These are phyloP conservation scores for Antrozous pallidus DNA, from an alignment of 2,797 vertebrate species.

Conservation along the genomic window DNA sequence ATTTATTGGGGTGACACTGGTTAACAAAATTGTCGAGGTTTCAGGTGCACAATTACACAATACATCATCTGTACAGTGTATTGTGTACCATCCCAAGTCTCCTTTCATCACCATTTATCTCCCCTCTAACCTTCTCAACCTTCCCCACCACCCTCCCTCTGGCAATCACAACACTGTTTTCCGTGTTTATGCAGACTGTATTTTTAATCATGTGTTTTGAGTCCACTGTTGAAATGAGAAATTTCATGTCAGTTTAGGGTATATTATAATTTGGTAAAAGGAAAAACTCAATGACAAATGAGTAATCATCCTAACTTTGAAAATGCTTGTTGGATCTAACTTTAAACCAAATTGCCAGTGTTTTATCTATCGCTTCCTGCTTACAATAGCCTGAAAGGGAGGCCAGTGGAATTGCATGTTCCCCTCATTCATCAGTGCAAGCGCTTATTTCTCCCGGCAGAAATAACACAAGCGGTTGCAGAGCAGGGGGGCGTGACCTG, in stretches of 20 bases:
- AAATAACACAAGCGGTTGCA: not conserved
- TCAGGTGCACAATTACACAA: not conserved
- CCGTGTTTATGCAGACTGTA: not conserved
- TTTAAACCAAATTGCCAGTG: not conserved
- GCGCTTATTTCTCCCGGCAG: conserved; percentile 34
- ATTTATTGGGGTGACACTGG: not conserved
- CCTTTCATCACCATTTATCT: not conserved
- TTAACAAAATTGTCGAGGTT: not conserved
- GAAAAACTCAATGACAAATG: not conserved
- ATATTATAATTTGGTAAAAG: not conserved
- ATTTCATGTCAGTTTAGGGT: not conserved
- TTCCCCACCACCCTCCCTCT: not conserved
- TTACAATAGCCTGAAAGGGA: conserved; percentile 29
- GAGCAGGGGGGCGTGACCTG: conserved; percentile 21
- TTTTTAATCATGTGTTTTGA: not conserved
- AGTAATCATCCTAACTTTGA: not conserved
- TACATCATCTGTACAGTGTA: not conserved
- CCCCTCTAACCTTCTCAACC: not conserved
- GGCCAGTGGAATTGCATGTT: not conserved
- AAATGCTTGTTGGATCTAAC: conserved; percentile 14
- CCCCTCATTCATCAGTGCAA: conserved; percentile 32
- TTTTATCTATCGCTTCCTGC: conserved; percentile 22
- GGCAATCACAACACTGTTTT: not conserved
- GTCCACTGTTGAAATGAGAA: not conserved
- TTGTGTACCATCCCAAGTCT: not conserved